Evolutionary conservation across 2,888 invertebrate species (phyloP).

Genomic region (Philhelius pedissequus): DNA sequence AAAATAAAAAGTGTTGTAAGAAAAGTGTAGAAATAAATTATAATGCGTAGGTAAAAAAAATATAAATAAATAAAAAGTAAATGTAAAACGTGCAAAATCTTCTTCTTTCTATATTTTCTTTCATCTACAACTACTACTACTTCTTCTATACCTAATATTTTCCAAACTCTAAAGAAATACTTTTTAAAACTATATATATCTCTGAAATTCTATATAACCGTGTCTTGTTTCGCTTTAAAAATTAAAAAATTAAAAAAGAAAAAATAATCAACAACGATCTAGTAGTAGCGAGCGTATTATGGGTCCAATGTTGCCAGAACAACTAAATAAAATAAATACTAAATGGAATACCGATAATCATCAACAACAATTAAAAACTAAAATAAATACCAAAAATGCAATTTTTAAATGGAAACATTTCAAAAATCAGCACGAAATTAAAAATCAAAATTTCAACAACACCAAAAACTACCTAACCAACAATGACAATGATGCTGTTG

Average conservation of each 20-base stretch:
- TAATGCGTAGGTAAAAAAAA: slow-evolving; percentile 12
- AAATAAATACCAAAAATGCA: slow-evolving; percentile 8
- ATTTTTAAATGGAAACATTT: neutral
- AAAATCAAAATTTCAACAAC: slow-evolving; percentile 2
- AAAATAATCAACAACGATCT: slow-evolving; percentile 66
- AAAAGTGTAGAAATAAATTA: slow-evolving; percentile 19
- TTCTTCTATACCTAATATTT: neutral
- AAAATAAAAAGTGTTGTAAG: neutral
- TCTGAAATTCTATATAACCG: slow-evolving; percentile 1
- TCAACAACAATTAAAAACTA: slow-evolving; percentile 24
- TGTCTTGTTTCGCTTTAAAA: slow-evolving; percentile 16
- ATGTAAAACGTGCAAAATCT: neutral
- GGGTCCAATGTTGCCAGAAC: slow-evolving; percentile 71
- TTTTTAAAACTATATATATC: neutral
- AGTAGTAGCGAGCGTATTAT: slow-evolving; percentile 68
- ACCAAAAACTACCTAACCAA: slow-evolving; percentile 13
- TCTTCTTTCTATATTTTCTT: slow-evolving; percentile 29
- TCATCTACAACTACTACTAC: neutral
- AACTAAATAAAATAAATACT: slow-evolving; percentile 51
- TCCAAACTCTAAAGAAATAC: neutral
- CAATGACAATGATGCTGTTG: slow-evolving; percentile 15
- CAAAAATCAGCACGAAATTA: slow-evolving; percentile 1
- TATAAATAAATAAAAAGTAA: neutral
- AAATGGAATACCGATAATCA: slow-evolving; percentile 24
- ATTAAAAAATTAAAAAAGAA: slow-evolving; percentile 51